Conservation (phyloP, 1,140 invertebrate species). For the Pristionchus pacificus region DNA sequence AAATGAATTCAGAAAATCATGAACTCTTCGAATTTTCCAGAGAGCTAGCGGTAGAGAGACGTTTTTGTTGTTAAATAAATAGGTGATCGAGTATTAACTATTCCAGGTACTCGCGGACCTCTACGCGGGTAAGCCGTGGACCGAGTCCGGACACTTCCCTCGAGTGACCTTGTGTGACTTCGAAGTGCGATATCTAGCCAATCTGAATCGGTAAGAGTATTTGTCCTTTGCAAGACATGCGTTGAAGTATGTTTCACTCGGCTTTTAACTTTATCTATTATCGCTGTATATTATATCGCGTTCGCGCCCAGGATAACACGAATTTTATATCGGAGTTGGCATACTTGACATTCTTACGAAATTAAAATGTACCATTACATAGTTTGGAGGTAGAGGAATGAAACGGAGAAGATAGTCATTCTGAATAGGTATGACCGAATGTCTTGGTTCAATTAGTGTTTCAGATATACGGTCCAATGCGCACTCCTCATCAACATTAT, state of each 20-base stretch:
- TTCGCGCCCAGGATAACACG: too few relatives aligned
- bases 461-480: constrained; percentile 55
- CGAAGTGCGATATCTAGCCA: constrained; percentile 60
- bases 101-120: constrained; percentile 60
- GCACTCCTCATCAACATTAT: constrained; percentile 57
- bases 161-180: constrained; percentile 63
- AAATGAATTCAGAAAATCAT: neutral
- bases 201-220: constrained; percentile 46
- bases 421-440: too few relatives aligned
- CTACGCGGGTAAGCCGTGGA: constrained; percentile 59
- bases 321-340: too few relatives aligned
- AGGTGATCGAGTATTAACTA: neutral
- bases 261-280: too few relatives aligned
- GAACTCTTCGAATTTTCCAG: neutral
- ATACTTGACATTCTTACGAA: too few relatives aligned
- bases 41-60: neutral
- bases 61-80: neutral
- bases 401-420: too few relatives aligned
- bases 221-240: neutral
- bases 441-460: too few relatives aligned
- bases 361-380: too few relatives aligned
- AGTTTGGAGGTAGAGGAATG: too few relatives aligned
- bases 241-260: too few relatives aligned
- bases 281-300: too few relatives aligned
- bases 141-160: constrained; percentile 59